These are phyloP conservation scores for Xestia ashworthii DNA, from an alignment of 2,888 invertebrate genomes.

Conservation along the genomic window DNA sequence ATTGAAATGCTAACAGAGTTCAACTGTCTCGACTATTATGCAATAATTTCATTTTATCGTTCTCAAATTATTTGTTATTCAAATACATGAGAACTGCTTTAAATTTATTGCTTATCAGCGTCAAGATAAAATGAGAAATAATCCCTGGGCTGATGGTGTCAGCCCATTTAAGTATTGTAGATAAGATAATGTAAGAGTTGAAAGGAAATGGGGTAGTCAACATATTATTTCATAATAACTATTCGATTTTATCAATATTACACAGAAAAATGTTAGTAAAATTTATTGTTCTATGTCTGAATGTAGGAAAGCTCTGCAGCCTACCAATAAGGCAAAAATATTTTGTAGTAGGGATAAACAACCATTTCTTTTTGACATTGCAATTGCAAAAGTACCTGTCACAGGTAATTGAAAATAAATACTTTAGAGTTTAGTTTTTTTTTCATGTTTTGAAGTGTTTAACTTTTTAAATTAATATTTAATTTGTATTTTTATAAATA, in stretches of 20 bases:
- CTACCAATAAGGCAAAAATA: background rate
- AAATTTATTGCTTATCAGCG: constrained; percentile 50
- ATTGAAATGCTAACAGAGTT: constrained; percentile 30
- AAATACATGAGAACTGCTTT: constrained; percentile 26
- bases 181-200: constrained; percentile 61
- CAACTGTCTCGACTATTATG: constrained; percentile 24
- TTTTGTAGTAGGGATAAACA: background rate
- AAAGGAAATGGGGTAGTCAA: constrained; percentile 48
- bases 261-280: background rate
- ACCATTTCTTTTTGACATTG: background rate
- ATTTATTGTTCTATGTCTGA: background rate
- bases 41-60: constrained; percentile 14
- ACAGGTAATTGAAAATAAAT: too few species aligned
- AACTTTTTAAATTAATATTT: background rate
- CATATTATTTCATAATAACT: constrained; percentile 24
- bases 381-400: too few species aligned
- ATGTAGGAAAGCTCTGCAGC: background rate
- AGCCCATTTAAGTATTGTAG: constrained; percentile 39
- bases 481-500: background rate
- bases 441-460: background rate
- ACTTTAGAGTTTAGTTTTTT: too few species aligned
- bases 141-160: constrained; percentile 53
- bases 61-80: constrained; percentile 24
- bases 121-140: constrained; percentile 60
- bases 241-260: constrained; percentile 12